Percentiles rank a stretch among this genome's conserved stretches.
Evolutionary conservation across 2,113 vertebrate species (phyloP).

Genomic region (Seriola quinqueradiata): DNA sequence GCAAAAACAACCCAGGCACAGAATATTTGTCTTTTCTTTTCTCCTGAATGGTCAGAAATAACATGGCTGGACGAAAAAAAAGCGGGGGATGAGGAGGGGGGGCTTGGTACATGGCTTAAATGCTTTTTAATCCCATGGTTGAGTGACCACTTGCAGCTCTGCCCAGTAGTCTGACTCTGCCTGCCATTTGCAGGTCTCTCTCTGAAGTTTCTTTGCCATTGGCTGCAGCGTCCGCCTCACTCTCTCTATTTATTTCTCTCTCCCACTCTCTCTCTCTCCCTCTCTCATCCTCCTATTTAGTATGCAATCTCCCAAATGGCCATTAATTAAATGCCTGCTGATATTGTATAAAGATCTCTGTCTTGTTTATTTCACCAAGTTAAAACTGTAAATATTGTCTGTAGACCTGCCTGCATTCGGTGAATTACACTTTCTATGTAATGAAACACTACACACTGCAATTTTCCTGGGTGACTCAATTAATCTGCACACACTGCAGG

Average conservation of each 20-base stretch:
- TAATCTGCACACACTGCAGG: slow-evolving; percentile 62
- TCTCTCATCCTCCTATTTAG: slow-evolving; percentile 50
- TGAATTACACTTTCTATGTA: slow-evolving; percentile 60
- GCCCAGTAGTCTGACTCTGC: slow-evolving; percentile 68
- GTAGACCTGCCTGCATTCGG: slow-evolving; percentile 45
- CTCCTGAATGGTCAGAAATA: slow-evolving; percentile 70
- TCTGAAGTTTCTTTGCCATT: slow-evolving; percentile 65
- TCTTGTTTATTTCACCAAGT: slow-evolving; percentile 59
- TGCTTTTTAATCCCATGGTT: slow-evolving; percentile 86
- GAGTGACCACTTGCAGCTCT: slow-evolving; percentile 79
- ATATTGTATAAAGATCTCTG: slow-evolving; percentile 60
- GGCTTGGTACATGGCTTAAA: slow-evolving; percentile 80
- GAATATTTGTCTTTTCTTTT: slow-evolving; percentile 66
- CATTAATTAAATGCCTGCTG: slow-evolving; percentile 75
- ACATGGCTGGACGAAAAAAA: slow-evolving; percentile 50
- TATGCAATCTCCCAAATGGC: slow-evolving; percentile 66
- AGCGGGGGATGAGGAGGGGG: not conserved
- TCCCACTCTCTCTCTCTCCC: slow-evolving; percentile 6
- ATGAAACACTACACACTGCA: slow-evolving; percentile 65
- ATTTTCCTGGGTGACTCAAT: slow-evolving; percentile 67
- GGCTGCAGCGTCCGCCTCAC: slow-evolving; percentile 46
- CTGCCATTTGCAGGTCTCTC: slow-evolving; percentile 71
- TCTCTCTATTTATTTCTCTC: slow-evolving; percentile 15
- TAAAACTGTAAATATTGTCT: slow-evolving; percentile 67
- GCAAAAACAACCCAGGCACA: slow-evolving; percentile 55